phyloP scores from a whole-genome alignment of 2,113 vertebrate genomes.

The Sclerurus mexicanus region DNA sequence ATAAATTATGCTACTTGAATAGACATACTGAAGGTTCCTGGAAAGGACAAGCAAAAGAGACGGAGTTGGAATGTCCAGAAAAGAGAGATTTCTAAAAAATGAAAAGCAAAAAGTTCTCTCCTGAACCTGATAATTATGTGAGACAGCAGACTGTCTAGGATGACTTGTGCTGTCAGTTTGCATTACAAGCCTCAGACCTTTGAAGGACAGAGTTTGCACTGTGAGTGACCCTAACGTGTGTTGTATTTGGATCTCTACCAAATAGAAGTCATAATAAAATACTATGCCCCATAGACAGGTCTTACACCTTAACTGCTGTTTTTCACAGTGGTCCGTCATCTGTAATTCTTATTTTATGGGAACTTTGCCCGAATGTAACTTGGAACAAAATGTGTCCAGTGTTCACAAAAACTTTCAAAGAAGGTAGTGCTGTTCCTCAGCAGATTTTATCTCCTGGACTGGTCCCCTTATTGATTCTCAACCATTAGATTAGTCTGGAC shows the following conservation, averaged over 20 bases:
- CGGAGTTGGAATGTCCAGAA: conserved; percentile 78
- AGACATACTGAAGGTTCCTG: conserved; percentile 76
- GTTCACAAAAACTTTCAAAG: conserved; percentile 76
- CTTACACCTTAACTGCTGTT: background rate
- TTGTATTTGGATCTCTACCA: conserved; percentile 14
- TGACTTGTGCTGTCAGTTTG: conserved; percentile 76
- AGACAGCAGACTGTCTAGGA: conserved; percentile 69
- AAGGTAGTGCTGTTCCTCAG: conserved; percentile 73
- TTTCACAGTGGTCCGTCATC: background rate
- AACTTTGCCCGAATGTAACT: conserved; percentile 81
- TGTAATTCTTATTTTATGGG: conserved; percentile 46
- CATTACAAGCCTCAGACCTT: background rate
- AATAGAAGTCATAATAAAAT: conserved; percentile 6
- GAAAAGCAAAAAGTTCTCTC: conserved; percentile 76
- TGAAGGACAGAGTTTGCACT: background rate
- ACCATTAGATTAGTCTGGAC: conserved; percentile 58
- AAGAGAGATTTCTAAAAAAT: conserved; percentile 77
- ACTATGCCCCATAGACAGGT: background rate
- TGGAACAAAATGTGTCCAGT: conserved; percentile 73
- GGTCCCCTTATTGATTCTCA: conserved; percentile 74
- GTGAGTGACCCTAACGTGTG: background rate
- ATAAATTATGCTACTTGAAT: conserved; percentile 76
- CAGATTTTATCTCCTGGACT: conserved; percentile 73
- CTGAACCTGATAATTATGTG: conserved; percentile 79
- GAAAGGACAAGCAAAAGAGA: conserved; percentile 76